Percentiles rank a stretch among this genome's conserved stretches.
Evolutionary conservation across 2,113 vertebrate species (phyloP).

Genomic region (Sporophila hypoxantha): DNA sequence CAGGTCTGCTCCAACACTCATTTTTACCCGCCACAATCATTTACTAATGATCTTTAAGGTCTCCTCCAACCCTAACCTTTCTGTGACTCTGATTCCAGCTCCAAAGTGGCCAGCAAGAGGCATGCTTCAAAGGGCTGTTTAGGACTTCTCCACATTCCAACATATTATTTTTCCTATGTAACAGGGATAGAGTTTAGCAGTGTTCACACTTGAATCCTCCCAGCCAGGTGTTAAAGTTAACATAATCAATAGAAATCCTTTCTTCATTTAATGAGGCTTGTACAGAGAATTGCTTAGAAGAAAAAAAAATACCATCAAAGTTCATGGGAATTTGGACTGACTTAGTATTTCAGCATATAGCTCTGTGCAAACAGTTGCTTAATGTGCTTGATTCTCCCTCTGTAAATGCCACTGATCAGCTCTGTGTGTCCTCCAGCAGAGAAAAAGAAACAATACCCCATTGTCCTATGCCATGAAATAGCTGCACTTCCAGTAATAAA

Average conservation of each 20-base stretch:
- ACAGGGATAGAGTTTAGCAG: neutral
- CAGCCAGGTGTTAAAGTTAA: neutral
- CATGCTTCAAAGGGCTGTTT: rapidly evolving
- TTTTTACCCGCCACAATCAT: neutral
- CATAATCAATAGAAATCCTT: neutral
- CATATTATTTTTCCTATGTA: neutral
- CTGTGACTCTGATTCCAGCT: neutral
- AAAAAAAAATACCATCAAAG: conserved; percentile 18
- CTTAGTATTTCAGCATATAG: neutral
- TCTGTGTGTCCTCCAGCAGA: neutral
- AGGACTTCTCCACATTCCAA: neutral
- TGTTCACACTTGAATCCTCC: neutral
- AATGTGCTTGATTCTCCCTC: neutral
- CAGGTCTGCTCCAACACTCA: neutral
- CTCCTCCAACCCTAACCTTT: neutral
- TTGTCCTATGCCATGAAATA: neutral
- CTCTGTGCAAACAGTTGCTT: conserved; percentile 5
- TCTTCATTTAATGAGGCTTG: conserved; percentile 1
- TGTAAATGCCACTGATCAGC: conserved; percentile 27
- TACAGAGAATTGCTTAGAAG: neutral
- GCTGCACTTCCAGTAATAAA: conserved; percentile 17
- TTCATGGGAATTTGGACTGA: conserved; percentile 33
- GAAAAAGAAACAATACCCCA: neutral
- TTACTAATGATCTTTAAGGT: neutral
- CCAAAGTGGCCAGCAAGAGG: neutral